Base-by-base conservation (phyloP, 2,113 vertebrate species). In the Pituophis catenifer region DNA sequence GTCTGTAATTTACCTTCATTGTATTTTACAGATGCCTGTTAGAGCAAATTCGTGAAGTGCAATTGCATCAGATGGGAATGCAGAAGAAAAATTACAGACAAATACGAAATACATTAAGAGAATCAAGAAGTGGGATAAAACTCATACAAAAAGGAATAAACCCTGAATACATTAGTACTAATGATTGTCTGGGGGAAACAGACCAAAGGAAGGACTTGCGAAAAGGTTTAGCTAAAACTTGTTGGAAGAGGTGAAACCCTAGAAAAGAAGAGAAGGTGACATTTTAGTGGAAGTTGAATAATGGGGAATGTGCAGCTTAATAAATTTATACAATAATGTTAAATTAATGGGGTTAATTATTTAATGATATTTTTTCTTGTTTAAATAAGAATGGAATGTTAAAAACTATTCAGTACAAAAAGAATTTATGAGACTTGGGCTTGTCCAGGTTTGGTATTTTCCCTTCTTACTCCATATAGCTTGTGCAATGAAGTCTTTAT, bases 1-100 rank as follows among this genome's bases (percentile, higher is more conserved):
- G 85, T 88, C 57, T 93, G 44, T 59, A 89, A 93, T 58, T 89
- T 89, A 89, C 88, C 54, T 93, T 90, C 88, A 58, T 52, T 33
- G 70, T 59, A 54, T 52, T 70, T 90, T 70, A 59, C 38, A 89
- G n/a, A 85, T 92, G 65, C 53, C 44, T 86, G 54, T 55, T 58
- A 38, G 19, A 50, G 62, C n/a, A 44, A 58, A 89, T 92, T 89
- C 24, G 57, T 48, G 89, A 70, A 89, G 88, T 89, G 62, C 88
- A 90, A 90, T 90, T 86, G 65, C 7, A 48, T 89, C 81, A 58
- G 92, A 85, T 85, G 89, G 57, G 92, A 57, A 89, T 89, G 91
- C 23, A 89, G 33, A 81, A 89, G 87, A 48, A 38, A 92, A 92
- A 53, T 53, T 81, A 81, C 62, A 88, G 91, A 88, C 70, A 55